Evolutionary conservation across 1,140 invertebrate species (phyloP).

Genomic region (Eumaeus atala): DNA sequence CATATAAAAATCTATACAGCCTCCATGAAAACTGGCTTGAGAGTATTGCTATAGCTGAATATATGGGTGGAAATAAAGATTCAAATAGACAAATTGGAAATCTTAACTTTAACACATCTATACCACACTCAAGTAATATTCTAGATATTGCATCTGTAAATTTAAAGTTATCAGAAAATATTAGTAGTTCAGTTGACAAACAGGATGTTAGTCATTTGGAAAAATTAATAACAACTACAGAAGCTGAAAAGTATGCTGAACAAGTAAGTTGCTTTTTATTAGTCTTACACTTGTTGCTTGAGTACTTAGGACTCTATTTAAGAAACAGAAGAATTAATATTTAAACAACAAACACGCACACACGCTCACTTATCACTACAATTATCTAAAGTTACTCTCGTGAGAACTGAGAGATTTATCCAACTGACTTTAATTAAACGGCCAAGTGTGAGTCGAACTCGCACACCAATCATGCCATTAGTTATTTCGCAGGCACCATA

Average conservation of each 20-base stretch:
- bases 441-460: too few species aligned
- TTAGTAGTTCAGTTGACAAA: slow-evolving; percentile 59
- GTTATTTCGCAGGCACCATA: too few species aligned
- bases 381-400: too few species aligned
- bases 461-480: too few species aligned
- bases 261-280: slow-evolving; percentile 35
- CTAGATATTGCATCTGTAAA: slow-evolving; percentile 65
- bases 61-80: slow-evolving; percentile 44
- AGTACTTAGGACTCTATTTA: too few species aligned
- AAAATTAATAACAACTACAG: slow-evolving; percentile 48
- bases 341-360: too few species aligned
- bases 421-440: too few species aligned
- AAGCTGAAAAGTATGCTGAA: slow-evolving; percentile 63
- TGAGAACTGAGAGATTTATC: too few species aligned
- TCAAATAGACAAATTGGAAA: slow-evolving; percentile 62
- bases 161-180: slow-evolving; percentile 67
- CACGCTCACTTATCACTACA: too few species aligned
- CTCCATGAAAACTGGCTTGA: slow-evolving; percentile 69
- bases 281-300: not conserved
- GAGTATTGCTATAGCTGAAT: slow-evolving; percentile 59
- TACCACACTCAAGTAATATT: slow-evolving; percentile 64
- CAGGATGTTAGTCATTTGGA: slow-evolving; percentile 58
- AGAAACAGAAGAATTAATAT: too few species aligned
- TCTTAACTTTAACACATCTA: slow-evolving; percentile 59
- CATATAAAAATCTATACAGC: slow-evolving; percentile 78